Base-by-base conservation (phyloP, 2,888 invertebrate species). In the Sesia bembeciformis region DNA sequence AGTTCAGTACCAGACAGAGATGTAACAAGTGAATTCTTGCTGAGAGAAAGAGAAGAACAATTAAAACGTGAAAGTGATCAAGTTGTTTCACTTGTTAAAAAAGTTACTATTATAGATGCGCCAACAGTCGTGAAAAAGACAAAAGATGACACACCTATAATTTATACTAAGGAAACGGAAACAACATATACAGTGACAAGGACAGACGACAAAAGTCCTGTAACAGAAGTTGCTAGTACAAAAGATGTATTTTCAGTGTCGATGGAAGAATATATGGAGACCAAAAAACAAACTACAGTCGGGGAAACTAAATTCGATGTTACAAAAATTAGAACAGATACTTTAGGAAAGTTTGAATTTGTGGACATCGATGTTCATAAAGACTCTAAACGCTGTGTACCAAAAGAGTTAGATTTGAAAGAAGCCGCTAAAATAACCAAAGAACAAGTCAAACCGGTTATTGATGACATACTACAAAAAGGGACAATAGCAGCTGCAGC, bases 381-480 rank as follows among this genome's bases (percentile, higher is more conserved):
- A 58, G 74, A 71, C 23, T 50, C 58, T 0, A 80, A 78, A 61
- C 78, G 68, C 54, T 67, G 69, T 63, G 58, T 69, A 3, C 73
- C 78, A 3, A 78, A 76, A 67, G 76, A 81, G 39, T 63, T 81
- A 51, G 65, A 68, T 57, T 63, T 84, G 5, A 61, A 67, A 50
- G 81, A 84, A 66, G 59, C 68, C 40, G 59, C 77, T 23, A 81
- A 83, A 66, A 81, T 85, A 52, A 84, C 83, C 6, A 88, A 83
- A 67, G 86, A 88, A 61, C 78, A 86, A 64, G 79, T 87, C 0
- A 82, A 86, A 62, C 81, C 85, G 52, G 76, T 88, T 2, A 86
- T 87, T 59, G 88, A 89, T 57, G 87, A 89, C 43, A 85, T 87
- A 59, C 65, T 86, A 52, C 83, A 87, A 53, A 88, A 81, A 61